A percentile compares a stretch with the other conserved stretches of the same genome.
phyloP scores from a whole-genome alignment of 2,888 invertebrate species.

The Petrophora chlorosata region DNA sequence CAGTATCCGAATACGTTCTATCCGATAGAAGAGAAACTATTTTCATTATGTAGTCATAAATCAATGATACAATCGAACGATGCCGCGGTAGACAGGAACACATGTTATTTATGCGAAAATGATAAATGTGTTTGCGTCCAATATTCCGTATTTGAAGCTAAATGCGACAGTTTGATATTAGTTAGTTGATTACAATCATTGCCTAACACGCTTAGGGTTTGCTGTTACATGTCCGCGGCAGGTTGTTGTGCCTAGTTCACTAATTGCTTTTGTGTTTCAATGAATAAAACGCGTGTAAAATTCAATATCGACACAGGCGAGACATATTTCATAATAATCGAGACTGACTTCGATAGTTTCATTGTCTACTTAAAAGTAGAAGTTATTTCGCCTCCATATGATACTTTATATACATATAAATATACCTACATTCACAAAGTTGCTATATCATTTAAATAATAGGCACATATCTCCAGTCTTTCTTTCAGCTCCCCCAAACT shows the following conservation, averaged over 20 bases:
- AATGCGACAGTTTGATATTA: slow-evolving; percentile 42
- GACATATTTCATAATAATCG: slow-evolving; percentile 13
- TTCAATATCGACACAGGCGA: slow-evolving; percentile 8
- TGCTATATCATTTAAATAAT: neutral
- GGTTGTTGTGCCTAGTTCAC: slow-evolving; percentile 25
- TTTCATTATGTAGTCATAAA: slow-evolving; percentile 79
- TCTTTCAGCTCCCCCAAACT: slow-evolving; percentile 12
- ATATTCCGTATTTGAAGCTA: slow-evolving; percentile 42
- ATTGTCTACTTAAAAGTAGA: too few relatives aligned
- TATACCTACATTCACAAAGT: too few relatives aligned
- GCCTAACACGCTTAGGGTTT: slow-evolving; percentile 27
- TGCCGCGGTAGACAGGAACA: slow-evolving; percentile 67
- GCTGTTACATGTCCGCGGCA: slow-evolving; percentile 28
- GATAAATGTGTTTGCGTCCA: slow-evolving; percentile 59
- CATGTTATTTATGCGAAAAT: slow-evolving; percentile 69
- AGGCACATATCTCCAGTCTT: neutral
- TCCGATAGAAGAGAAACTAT: slow-evolving; percentile 66
- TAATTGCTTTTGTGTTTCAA: slow-evolving; percentile 33
- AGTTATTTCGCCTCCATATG: too few relatives aligned
- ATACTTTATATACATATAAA: too few relatives aligned
- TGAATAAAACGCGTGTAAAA: slow-evolving; percentile 14
- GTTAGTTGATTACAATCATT: slow-evolving; percentile 37
- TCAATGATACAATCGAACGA: slow-evolving; percentile 74
- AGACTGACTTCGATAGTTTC: neutral
- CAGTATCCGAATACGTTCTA: slow-evolving; percentile 40